Base-by-base conservation (phyloP, 2,113 vertebrate genomes). In the Nanorana parkeri region DNA sequence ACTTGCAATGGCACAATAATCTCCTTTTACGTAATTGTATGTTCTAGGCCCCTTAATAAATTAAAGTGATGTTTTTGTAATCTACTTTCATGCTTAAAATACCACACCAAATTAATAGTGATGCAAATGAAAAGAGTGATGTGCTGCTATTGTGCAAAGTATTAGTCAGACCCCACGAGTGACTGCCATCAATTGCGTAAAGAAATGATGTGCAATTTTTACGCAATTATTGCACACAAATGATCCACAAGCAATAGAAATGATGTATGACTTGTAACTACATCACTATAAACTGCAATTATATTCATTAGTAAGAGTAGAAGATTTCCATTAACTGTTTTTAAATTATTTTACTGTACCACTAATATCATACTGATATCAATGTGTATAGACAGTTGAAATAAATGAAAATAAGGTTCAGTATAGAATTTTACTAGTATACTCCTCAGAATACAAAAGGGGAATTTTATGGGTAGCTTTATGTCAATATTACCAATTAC, bases 31-130 rank as follows among this genome's bases (percentile, higher is more conserved):
- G 69, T 73, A 73, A 73, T 32, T 20, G 21, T 56, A 55, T 73
- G 54, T 20, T 73, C 69, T 58, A 28, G n/a, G 69, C 7, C 69
- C 52, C 26, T 63, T 73, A 52, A 73, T 73, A 73, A 73, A 73
- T 58, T 29, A 73, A 73, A 73, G 47, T 29, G 52, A 58, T 73
- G 52, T 29, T 32, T 73, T 73, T 29, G 56, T 73, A 73, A 73
- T 73, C 54, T 73, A 54, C 69, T 73, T 73, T 73, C n/a, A 58
- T 74, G 54, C 54, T 58, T 60, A 74, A 58, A 73, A 15, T 74
- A 32, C 71, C 54, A 58, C 58, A 58, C 54, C 19, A 74, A 74
- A 74, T 74, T 10, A 56, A 17, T 55, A 32, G 28, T 73, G 71
- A 74, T 74, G 71, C 71, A 74, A 74, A 73, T 73, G 26, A 73